Conservation (phyloP, 1,140 invertebrate genomes). For the Macrostomum lignano region DNA sequence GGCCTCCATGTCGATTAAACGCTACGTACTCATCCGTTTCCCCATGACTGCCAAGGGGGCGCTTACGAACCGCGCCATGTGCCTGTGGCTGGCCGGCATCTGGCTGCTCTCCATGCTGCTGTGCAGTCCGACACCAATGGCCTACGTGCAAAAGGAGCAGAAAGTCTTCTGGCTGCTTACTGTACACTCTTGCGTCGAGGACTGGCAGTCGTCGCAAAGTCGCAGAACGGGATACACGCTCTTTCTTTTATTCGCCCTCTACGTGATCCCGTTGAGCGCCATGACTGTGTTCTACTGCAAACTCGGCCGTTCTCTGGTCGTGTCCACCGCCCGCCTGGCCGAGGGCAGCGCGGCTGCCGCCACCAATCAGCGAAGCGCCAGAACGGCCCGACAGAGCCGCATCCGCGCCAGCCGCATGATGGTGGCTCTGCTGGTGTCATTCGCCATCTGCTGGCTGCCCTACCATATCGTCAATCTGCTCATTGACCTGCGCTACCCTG, state of each 20-base stretch:
- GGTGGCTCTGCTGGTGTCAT: slow-evolving; percentile 37
- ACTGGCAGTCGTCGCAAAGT: slow-evolving; percentile 15
- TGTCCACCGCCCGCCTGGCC: slow-evolving; percentile 12
- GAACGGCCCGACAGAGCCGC: too few relatives aligned
- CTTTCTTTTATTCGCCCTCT: slow-evolving; percentile 15
- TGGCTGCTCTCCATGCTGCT: slow-evolving; percentile 38
- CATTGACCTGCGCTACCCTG: not conserved
- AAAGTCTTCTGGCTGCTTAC: slow-evolving; percentile 9
- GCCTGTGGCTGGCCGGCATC: slow-evolving; percentile 30
- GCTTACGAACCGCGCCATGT: slow-evolving; percentile 32
- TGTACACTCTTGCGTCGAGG: slow-evolving; percentile 15
- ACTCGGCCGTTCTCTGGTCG: slow-evolving; percentile 29
- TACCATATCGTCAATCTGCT: slow-evolving; percentile 33
- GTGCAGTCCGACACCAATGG: slow-evolving; percentile 37
- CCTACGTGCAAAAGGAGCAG: slow-evolving; percentile 16
- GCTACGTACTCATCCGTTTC: slow-evolving; percentile 43
- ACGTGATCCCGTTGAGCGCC: slow-evolving; percentile 24
- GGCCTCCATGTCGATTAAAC: slow-evolving; percentile 43
- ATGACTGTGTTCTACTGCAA: slow-evolving; percentile 36
- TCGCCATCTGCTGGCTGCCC: slow-evolving; percentile 43
- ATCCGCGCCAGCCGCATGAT: slow-evolving; percentile 27
- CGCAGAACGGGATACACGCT: slow-evolving; percentile 13
- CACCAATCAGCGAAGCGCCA: too few relatives aligned
- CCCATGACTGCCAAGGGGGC: slow-evolving; percentile 38
- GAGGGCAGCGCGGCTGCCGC: slow-evolving; percentile 12